Evolutionary conservation across 2,888 invertebrate species (phyloP).

Genomic region (Hypercompe scribonia): DNA sequence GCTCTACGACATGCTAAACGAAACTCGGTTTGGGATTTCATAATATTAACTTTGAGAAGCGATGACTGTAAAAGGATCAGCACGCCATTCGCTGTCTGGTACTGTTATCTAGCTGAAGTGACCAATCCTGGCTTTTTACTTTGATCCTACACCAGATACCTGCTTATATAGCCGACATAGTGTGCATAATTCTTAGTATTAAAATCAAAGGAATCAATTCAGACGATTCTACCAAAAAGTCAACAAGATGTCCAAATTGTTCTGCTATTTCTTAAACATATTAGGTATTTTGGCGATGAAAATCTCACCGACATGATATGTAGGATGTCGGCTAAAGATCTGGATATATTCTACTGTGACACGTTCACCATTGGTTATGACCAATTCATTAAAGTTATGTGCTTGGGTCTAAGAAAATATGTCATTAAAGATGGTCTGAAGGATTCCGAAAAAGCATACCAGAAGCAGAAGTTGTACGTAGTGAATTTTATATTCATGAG

Average conservation of each 20-base stretch:
- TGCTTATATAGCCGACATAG: slow-evolving; percentile 40
- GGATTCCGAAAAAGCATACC: slow-evolving; percentile 6
- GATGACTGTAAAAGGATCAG: slow-evolving; percentile 23
- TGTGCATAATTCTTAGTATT: slow-evolving; percentile 30
- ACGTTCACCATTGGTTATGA: slow-evolving; percentile 37
- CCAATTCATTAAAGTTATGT: slow-evolving; percentile 15
- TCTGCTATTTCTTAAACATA: slow-evolving; percentile 48
- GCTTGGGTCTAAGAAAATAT: slow-evolving; percentile 29
- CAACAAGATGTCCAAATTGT: slow-evolving; percentile 36
- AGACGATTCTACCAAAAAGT: slow-evolving; percentile 47
- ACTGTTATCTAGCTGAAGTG: slow-evolving; percentile 39
- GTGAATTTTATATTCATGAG: slow-evolving; percentile 8
- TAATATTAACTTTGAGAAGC: slow-evolving; percentile 15
- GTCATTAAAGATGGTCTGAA: slow-evolving; percentile 30
- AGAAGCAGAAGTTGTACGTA: not conserved
- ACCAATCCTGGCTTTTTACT: slow-evolving; percentile 37
- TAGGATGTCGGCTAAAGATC: slow-evolving; percentile 35
- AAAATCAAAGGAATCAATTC: slow-evolving; percentile 39
- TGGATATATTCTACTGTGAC: slow-evolving; percentile 51
- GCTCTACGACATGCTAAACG: slow-evolving; percentile 1
- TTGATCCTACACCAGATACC: slow-evolving; percentile 55
- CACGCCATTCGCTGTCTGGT: slow-evolving; percentile 49
- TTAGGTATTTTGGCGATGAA: slow-evolving; percentile 44
- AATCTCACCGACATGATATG: slow-evolving; percentile 36
- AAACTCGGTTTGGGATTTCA: slow-evolving; percentile 14